phyloP scores from a whole-genome alignment of 2,888 invertebrate species.

The Elegia similella region DNA sequence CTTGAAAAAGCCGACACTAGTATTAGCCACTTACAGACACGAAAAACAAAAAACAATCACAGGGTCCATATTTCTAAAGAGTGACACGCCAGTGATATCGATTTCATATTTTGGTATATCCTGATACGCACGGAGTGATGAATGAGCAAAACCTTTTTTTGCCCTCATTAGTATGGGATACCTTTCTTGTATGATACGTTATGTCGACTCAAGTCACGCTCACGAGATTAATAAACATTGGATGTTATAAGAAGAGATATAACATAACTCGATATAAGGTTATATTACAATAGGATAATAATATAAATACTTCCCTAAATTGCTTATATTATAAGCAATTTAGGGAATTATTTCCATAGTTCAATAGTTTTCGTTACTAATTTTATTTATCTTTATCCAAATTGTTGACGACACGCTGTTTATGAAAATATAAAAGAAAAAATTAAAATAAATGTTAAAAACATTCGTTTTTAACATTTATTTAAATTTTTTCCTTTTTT shows the following conservation, averaged over 20 bases:
- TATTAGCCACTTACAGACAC: too few species aligned
- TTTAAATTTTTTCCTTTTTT: too few species aligned
- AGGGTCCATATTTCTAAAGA: neutral
- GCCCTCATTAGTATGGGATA: constrained; percentile 7
- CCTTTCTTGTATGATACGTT: neutral
- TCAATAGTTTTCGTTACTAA: too few species aligned
- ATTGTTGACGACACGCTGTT: too few species aligned
- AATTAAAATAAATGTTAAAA: too few species aligned
- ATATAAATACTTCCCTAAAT: too few species aligned
- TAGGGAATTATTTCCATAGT: too few species aligned
- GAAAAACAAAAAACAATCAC: neutral
- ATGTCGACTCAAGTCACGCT: neutral
- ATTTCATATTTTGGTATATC: neutral
- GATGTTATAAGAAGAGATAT: neutral
- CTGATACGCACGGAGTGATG: neutral
- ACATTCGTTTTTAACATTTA: too few species aligned
- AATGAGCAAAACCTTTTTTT: constrained; percentile 5
- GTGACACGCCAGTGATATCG: neutral
- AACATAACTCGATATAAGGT: neutral
- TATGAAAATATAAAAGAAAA: too few species aligned
- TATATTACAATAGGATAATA: neutral
- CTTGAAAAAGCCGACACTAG: too few species aligned
- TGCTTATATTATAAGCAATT: too few species aligned
- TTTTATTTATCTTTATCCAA: too few species aligned
- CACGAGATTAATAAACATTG: constrained; percentile 3